Conservation (phyloP, 2,113 vertebrate genomes). For the Trinectes maculatus region DNA sequence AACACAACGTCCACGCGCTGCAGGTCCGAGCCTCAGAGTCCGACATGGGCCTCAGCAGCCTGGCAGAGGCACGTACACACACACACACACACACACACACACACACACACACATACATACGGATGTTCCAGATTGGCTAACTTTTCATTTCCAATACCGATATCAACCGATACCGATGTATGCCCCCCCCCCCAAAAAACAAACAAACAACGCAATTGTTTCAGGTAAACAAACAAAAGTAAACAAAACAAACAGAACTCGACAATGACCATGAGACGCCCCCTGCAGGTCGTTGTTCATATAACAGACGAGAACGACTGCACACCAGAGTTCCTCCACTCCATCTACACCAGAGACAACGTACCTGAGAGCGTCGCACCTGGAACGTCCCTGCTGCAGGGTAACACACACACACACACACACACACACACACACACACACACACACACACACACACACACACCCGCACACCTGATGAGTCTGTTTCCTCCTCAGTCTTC, state of each 20-base stretch:
- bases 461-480: slow-evolving; percentile 14
- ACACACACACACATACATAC: background rate
- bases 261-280: background rate
- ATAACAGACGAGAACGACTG: slow-evolving; percentile 91
- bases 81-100: background rate
- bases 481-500: slow-evolving; percentile 80
- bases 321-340: slow-evolving; percentile 88
- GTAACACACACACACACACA: slow-evolving; percentile 66
- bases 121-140: no score
- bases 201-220: no score
- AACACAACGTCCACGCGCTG: slow-evolving; percentile 86
- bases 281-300: slow-evolving; percentile 84
- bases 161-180: no score
- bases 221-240: no score
- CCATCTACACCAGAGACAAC: slow-evolving; percentile 89
- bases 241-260: no score
- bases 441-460: slow-evolving; percentile 9
- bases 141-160: no score
- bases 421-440: slow-evolving; percentile 16
- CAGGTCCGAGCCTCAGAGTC: slow-evolving; percentile 85
- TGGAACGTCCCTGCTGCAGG: slow-evolving; percentile 88
- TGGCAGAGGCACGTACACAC: slow-evolving; percentile 83
- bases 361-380: slow-evolving; percentile 84
- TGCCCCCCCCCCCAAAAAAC: no score
- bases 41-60: slow-evolving; percentile 84